Conservation (phyloP, 2,797 vertebrate species). For the Tiaroga cobitis region DNA sequence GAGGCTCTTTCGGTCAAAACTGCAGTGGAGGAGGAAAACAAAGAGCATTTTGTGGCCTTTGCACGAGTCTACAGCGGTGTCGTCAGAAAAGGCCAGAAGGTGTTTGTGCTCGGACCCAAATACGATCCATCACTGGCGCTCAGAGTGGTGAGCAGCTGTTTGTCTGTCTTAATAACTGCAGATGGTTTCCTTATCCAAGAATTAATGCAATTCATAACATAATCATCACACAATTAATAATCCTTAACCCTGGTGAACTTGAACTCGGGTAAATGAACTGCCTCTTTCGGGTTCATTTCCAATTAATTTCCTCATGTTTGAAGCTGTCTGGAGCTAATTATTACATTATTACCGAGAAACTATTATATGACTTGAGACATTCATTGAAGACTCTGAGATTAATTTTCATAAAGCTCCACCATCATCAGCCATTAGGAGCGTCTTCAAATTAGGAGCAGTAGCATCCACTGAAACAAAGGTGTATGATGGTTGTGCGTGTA, state of each 20-base stretch:
- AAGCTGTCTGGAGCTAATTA: conserved; percentile 45
- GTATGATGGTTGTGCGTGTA: too few relatives aligned
- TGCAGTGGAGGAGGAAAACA: conserved; percentile 74
- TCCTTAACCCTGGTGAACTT: conserved; percentile 45
- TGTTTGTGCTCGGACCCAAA: conserved; percentile 94
- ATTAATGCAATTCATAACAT: conserved; percentile 34
- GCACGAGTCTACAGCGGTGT: conserved; percentile 92
- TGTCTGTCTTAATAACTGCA: not conserved
- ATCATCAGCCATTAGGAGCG: conserved; percentile 1
- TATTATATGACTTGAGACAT: conserved; percentile 36
- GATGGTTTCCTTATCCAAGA: conserved; percentile 11
- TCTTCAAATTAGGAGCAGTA: not conserved
- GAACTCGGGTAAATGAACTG: conserved; percentile 24
- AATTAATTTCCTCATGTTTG: conserved; percentile 44
- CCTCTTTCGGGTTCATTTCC: conserved; percentile 20
- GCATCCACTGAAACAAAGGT: not conserved
- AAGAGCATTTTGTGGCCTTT: conserved; percentile 89
- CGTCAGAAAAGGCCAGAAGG: conserved; percentile 82
- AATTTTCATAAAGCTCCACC: conserved; percentile 6
- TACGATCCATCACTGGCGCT: conserved; percentile 87
- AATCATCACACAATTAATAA: conserved; percentile 45
- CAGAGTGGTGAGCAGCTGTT: conserved; percentile 76
- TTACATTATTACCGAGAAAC: conserved; percentile 39
- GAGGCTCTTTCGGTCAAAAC: conserved; percentile 64
- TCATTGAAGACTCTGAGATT: conserved; percentile 14